Evolutionary conservation across 2,113 vertebrate genomes (phyloP).

Genomic region (Cervus canadensis): DNA sequence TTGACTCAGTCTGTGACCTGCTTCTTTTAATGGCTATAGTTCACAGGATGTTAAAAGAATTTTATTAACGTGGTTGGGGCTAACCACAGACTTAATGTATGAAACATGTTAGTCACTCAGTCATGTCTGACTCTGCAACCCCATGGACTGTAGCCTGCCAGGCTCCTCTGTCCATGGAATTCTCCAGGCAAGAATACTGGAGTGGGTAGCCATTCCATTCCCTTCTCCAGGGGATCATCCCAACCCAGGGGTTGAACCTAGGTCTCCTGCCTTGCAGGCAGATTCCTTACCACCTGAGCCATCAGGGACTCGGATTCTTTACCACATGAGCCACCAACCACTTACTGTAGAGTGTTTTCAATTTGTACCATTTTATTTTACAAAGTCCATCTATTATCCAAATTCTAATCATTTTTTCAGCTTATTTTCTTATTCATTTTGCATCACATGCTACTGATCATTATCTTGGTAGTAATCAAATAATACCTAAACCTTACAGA

Average conservation of each 20-base stretch:
- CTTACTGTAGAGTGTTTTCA: background rate
- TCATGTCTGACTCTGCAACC: background rate
- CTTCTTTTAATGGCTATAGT: conserved; percentile 36
- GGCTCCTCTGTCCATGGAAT: background rate
- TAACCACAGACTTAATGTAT: background rate
- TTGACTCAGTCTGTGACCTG: conserved; percentile 35
- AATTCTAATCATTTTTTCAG: background rate
- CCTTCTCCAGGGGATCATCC: background rate
- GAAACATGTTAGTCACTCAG: background rate
- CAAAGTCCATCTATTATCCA: conserved; percentile 8
- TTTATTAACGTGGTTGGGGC: conserved; percentile 29
- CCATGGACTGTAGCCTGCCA: background rate
- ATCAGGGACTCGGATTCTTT: background rate
- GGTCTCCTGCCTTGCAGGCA: background rate
- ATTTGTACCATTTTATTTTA: background rate
- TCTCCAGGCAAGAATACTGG: background rate
- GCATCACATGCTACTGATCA: background rate
- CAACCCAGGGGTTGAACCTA: background rate
- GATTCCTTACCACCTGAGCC: background rate
- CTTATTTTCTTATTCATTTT: conserved; percentile 1
- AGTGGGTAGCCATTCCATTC: background rate
- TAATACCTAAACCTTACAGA: background rate
- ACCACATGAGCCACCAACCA: background rate
- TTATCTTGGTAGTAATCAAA: background rate
- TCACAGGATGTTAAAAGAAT: conserved; percentile 38